A percentile compares a stretch with the other conserved stretches of the same genome.
phyloP scores from a whole-genome alignment of 1,140 invertebrate genomes.

The Ctenoplectra terminalis region DNA sequence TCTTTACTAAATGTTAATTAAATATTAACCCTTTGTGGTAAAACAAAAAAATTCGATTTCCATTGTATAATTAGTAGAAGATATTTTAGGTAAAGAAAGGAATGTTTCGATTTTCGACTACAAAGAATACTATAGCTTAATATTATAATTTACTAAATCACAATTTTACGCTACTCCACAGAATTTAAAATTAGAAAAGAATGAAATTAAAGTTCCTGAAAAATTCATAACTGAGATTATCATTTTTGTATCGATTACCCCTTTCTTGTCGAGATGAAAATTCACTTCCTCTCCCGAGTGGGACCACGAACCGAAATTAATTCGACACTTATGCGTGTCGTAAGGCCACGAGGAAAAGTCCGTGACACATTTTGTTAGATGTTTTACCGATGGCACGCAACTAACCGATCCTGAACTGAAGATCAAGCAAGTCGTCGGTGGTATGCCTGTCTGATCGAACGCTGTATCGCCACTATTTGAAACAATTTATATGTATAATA shows the following conservation, averaged over 20 bases:
- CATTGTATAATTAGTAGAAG: too few relatives aligned
- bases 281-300: conserved; percentile 85
- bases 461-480: conserved; percentile 71
- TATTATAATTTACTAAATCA: too few relatives aligned
- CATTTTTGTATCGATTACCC: conserved; percentile 51
- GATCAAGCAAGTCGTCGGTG: conserved; percentile 71
- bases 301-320: conserved; percentile 83
- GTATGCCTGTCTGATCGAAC: conserved; percentile 61
- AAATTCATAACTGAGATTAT: too few relatives aligned
- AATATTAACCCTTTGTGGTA: too few relatives aligned
- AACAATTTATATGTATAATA: conserved; percentile 28
- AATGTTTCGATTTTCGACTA: too few relatives aligned
- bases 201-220: too few relatives aligned
- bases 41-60: too few relatives aligned
- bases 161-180: too few relatives aligned
- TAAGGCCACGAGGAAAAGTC: conserved; percentile 79
- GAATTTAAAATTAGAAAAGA: neutral
- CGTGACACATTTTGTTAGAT: conserved; percentile 72
- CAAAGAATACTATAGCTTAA: too few relatives aligned
- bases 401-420: conserved; percentile 62
- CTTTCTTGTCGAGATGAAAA: conserved; percentile 74
- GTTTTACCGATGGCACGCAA: conserved; percentile 71
- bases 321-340: conserved; percentile 77
- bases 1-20: too few relatives aligned
- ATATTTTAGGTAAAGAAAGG: too few relatives aligned